Evolutionary conservation across 2,113 vertebrate genomes (phyloP), one percentile per base, ranked within the genome.

Genomic region (Rhinopomastus cyanomelas): DNA sequence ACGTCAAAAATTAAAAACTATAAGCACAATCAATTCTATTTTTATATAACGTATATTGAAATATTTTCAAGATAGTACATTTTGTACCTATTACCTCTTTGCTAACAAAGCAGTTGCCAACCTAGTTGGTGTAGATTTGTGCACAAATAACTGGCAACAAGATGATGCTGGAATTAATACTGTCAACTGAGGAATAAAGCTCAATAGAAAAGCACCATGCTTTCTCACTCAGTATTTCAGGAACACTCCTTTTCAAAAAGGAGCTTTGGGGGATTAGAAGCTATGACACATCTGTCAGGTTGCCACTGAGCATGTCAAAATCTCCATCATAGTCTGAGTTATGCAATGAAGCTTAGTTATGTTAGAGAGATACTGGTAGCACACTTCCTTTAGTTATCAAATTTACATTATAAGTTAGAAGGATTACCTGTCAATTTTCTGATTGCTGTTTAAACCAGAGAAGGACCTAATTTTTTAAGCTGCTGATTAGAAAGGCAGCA

Each of bases 301-400:
- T 97, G 92, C 94, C 91, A 97, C 74, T 73, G 92, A 97, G 91
- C 93, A 96, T 65, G 89, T 97, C 95, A 95, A 95, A 97, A 96
- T 93, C 92, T 95, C 91, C 94, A 91, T 94, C 86, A 87, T 80
- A 49, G 78, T 82, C 84, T 78, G 72, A 94, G 85, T 93, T 94
- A 92, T 55, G 84, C 93, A 93, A 92, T 53, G 87, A 92, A 93
- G 87, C 87, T 95, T 82, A 82, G 74, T 74, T 96, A 85, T 85
- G 87, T 73, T 81, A 65, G 21, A 72, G 78, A 78, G 62, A 94
- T 56, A 77, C 64, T 59, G 42, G 69, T 32, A 94, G 87, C 61
- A 89, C 34, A 91, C 77, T 91, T 94, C 66, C 83, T 89, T 75
- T 92, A 77, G 90, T 94, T 95, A 94, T 92, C 71, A 68, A 93